Evolutionary conservation across 2,797 vertebrate genomes (phyloP), one percentile per base, ranked within the genome.

Genomic region (Knipowitschia caucasica): DNA sequence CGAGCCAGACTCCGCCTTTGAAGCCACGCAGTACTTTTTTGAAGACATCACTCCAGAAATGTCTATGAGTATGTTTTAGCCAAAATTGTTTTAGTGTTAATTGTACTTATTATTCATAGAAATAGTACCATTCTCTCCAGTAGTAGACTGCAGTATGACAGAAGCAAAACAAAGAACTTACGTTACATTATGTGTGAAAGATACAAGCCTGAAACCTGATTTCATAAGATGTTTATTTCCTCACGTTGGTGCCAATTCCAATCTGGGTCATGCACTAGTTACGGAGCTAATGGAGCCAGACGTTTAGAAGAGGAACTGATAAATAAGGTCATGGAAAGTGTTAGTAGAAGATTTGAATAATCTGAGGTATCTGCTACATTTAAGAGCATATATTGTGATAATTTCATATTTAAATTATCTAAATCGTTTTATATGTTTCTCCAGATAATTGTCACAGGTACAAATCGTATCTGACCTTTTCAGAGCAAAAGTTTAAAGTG

Each of bases 1-100:
- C 11, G 96, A 99, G 51, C 94, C 96, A 0, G 96, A 99, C 78
- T 99, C 96, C 11, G 96, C 96, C 39, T 98, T 97, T 58, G 96
- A 99, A 86, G 96, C 96, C 15, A 98, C 93, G 25, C 96, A 98
- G 69, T 99, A 99, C 79, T 99, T 99, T 81, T 99, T 98, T 88
- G 96, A 99, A 86, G 96, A 99, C 73, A 92, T 99, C 65, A 94
- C 93, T 18, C 95, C 96, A 6, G 96, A 98, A 60, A 93, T 93
- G 5, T 94, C 94, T 3, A 86, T 93, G 0, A 93, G 96, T 97
- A 89, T 71, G 90, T 46, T 46, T 46, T 30, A 17, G 7, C 7
- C 12, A 15, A 15, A n/a, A n/a, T n/a, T n/a, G n/a, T n/a, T n/a
- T n/a, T n/a, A n/a, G n/a, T n/a, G n/a, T n/a, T n/a, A n/a, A n/a